Base-by-base conservation (phyloP, 2,797 vertebrate species). In the Limosa lapponica region DNA sequence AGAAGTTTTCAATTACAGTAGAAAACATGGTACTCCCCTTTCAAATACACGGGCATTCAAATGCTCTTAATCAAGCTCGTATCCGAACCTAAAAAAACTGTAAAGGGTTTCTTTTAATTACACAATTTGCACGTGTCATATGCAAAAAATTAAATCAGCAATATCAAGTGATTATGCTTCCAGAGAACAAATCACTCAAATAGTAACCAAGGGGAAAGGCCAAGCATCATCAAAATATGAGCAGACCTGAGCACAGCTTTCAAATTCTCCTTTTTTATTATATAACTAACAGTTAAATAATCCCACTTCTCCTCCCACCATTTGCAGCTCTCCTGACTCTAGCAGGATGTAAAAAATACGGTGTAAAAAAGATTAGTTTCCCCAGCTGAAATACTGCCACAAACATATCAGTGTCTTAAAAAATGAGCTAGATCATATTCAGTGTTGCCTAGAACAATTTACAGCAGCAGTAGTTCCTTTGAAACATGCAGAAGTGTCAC, bases 281-380 rank as follows among this genome's bases (percentile, higher is more conserved):
- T 28, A 16, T 59, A 96, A 87, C 54, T 41, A 80, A 52, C 52
- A 83, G 84, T 48, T 80, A 74, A 96, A 71, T 71, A 86, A 91
- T 37, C 59, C 36, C 32, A 48, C 39, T 85, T 82, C 20, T 82
- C 66, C 87, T 82, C 84, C 85, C 57, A 90, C 89, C 15, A 9
- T 57, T 73, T 58, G n/a, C 48, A 90, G 73, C 48, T 61, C 44
- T 81, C 44, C 57, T 77, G 61, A 71, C 44, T 93, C 36, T 4
- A 57, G 18, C 13, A 81, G 52, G 30, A 67, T 57, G 15, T 11
- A 67, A 82, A 91, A 89, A 83, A 58, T 6, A 49, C 1, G 36
- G 51, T 5, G 6, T 43, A 51, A 82, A 75, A 66, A 52, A 72
- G 55, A 27, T 25, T 6, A 61, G 52, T 39, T 88, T 39, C 37